Conservation (phyloP, 2,113 vertebrate species). For the Blennius ocellaris region DNA sequence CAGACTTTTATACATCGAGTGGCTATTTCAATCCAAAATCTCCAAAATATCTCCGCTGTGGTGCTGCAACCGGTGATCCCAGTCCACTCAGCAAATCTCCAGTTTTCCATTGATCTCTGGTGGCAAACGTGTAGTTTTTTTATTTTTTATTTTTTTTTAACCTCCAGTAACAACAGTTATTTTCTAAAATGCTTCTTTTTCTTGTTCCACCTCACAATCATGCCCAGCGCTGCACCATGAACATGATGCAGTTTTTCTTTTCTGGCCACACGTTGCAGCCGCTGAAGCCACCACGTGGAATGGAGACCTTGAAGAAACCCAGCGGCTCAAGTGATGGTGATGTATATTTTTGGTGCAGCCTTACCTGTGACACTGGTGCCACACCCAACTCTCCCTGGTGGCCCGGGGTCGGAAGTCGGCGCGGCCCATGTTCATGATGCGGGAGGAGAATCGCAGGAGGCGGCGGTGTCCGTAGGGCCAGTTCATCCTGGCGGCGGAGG, state of each 20-base stretch:
- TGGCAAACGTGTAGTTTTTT: background rate
- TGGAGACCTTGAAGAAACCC: slow-evolving; percentile 13
- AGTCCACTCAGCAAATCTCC: slow-evolving; percentile 24
- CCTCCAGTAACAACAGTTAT: background rate
- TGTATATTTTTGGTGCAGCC: background rate
- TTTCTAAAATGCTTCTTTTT: slow-evolving; percentile 4
- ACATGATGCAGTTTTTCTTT: slow-evolving; percentile 4
- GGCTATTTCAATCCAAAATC: slow-evolving; percentile 50
- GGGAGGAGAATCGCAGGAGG: slow-evolving; percentile 96
- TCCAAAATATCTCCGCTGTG: slow-evolving; percentile 2
- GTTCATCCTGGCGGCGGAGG: slow-evolving; percentile 89
- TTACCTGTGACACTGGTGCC: slow-evolving; percentile 98
- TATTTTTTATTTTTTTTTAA: background rate
- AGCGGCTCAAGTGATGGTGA: background rate
- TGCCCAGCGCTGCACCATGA: background rate
- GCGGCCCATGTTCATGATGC: slow-evolving; percentile 93
- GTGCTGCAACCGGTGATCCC: slow-evolving; percentile 10
- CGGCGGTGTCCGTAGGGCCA: slow-evolving; percentile 96
- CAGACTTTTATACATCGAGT: slow-evolving; percentile 39
- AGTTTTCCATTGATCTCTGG: slow-evolving; percentile 25
- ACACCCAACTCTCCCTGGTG: slow-evolving; percentile 92
- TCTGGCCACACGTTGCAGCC: slow-evolving; percentile 23
- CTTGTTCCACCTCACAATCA: slow-evolving; percentile 14
- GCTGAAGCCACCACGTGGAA: slow-evolving; percentile 25
- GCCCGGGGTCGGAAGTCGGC: slow-evolving; percentile 92